These are phyloP conservation scores for Microcaecilia unicolor DNA, from an alignment of 2,797 vertebrate species.

Conservation along the genomic window DNA sequence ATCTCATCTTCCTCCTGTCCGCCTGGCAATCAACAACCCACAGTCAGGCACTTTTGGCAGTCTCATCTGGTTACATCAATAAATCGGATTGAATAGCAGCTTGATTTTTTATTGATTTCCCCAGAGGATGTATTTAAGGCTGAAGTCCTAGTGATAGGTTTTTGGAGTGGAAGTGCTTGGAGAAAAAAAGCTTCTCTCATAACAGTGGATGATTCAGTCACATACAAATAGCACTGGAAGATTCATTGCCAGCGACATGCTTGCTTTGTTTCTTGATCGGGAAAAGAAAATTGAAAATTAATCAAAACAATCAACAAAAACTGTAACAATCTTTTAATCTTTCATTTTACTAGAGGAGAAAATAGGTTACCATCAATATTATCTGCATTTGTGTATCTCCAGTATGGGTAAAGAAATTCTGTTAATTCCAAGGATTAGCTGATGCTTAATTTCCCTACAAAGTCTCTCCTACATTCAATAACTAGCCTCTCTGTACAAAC, in stretches of 20 bases:
- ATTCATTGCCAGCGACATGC: background rate
- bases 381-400: background rate
- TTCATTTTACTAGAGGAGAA: too few species aligned
- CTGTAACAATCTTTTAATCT: too few species aligned
- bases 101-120: constrained; percentile 46
- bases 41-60: constrained; percentile 25
- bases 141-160: constrained; percentile 17
- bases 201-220: background rate
- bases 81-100: constrained; percentile 23
- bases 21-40: constrained; percentile 11
- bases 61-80: constrained; percentile 29
- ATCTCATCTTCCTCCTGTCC: background rate
- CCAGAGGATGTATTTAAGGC: constrained; percentile 18
- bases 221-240: background rate
- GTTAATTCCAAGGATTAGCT: too few species aligned
- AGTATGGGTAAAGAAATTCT: background rate
- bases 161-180: constrained; percentile 11
- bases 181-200: constrained; percentile 9
- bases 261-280: too few species aligned
- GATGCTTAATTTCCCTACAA: too few species aligned
- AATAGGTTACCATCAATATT: too few species aligned
- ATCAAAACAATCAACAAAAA: too few species aligned
- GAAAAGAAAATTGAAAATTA: too few species aligned
- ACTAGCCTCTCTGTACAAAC: too few species aligned
- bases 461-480: too few species aligned